Evolutionary conservation across 2,113 vertebrate species (phyloP).

Genomic region (Calyptomena viridis): DNA sequence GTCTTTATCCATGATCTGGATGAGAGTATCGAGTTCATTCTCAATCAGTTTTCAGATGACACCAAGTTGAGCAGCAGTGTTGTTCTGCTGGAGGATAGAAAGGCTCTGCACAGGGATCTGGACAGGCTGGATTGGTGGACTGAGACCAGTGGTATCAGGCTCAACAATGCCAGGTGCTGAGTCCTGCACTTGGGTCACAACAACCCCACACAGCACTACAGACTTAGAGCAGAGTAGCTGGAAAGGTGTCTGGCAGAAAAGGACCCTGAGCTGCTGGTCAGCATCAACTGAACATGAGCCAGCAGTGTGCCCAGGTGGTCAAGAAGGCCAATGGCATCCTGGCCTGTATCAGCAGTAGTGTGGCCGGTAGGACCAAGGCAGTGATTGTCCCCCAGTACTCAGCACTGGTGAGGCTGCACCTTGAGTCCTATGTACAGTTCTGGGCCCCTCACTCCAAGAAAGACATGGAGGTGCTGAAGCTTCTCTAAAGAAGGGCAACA

Average conservation of each 20-base stretch:
- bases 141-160: background rate
- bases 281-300: background rate
- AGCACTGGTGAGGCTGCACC: background rate
- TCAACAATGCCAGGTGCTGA: accelerated
- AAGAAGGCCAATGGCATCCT: background rate
- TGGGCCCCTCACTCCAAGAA: background rate
- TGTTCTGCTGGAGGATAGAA: background rate
- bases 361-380: background rate
- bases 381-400: background rate
- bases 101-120: background rate
- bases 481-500: accelerated
- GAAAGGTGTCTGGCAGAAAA: background rate
- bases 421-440: accelerated
- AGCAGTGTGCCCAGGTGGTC: background rate
- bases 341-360: accelerated
- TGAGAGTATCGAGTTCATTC: accelerated
- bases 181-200: background rate
- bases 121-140: background rate
- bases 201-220: background rate
- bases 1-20: background rate
- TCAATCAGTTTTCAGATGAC: background rate
- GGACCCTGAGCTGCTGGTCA: background rate
- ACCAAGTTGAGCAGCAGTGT: background rate
- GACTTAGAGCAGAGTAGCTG: background rate
- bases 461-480: accelerated